Evolutionary conservation across 2,797 vertebrate genomes (phyloP), one percentile per base, ranked within the genome.

Genomic region (Mormyrus proboscirostris): DNA sequence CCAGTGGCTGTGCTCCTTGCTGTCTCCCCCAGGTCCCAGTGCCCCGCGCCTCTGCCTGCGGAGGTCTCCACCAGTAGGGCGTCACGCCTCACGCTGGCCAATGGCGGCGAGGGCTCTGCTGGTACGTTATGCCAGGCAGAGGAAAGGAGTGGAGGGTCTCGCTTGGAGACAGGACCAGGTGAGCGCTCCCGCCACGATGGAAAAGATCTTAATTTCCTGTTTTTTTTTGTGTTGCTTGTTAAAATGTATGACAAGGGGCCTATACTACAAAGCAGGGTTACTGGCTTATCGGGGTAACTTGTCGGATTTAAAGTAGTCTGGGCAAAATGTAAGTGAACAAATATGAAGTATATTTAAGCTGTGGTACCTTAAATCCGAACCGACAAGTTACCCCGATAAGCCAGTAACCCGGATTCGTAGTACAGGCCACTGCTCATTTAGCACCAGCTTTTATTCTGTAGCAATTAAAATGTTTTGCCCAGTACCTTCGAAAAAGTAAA

Each of bases 21-120:
- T 1, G 2, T 59, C 33, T 33, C 59, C 51, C 55, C 38, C 89
- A 96, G 96, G 90, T 95, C 93, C 16, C 94, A 95, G 89, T 93
- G 95, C 89, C 94, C 95, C 44, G 87, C 93, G 85, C 59, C 94
- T 10, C 93, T 89, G 76, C 82, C 91, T 92, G 69, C 93, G 2
- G 94, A 93, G 2, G 95, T 94, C 65, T 94, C 73, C 85, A 59
- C 41, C 16, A 90, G 83, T 10, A 91, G 82, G 19, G 86, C 91
- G 0, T 89, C 91, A 50, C 90, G 90, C 88, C 90, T 88, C 50
- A 90, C 93, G 0, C 90, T 94, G 59, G 76, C 92, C 90, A 96
- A 95, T 89, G 95, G 95, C n/a, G 92, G 90, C 0, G 93, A 95
- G 29, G 90, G 88, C 51, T 25, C 93, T 79, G 89, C 91, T 3